Evolutionary conservation across 2,113 vertebrate species (phyloP), one percentile per base, ranked within the genome.

Genomic region (Mustela lutreola): DNA sequence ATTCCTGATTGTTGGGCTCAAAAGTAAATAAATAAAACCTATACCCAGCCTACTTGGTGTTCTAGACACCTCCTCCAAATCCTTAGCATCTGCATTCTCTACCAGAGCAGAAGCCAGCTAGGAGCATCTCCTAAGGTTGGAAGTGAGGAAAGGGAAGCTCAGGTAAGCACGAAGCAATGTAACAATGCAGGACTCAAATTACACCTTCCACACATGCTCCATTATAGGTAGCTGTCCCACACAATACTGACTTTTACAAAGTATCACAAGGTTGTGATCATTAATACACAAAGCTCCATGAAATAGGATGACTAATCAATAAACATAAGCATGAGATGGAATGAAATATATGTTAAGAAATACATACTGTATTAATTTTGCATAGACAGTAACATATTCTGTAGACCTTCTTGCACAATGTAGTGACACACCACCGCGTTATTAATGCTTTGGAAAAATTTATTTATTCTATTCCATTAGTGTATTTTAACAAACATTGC

Each of bases 391-490:
- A 95, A 94, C 93, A 80, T 91, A 97, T 95, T 96, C 95, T 19
- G 28, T 63, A 89, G 93, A 80, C 93, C 94, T 93, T 95, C 93
- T 83, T 95, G 89, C 39, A 91, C 88, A 84, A 89, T 42, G 58
- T 70, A 83, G 92, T 95, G 92, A 96, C 85, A 97, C n/a, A 89
- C 62, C 75, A 81, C 89, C 89, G 86, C 1, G 36, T 98, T 98
- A 97, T 97, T 98, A 97, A 98, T 98, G 97, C 97, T 89, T 97
- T 81, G 98, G 98, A 98, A 98, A 98, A 98, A 98, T 97, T 98
- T 98, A 99, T 99, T 99, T 99, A 98, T 98, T 98, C 97, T 98
- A 98, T 99, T 98, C 98, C 98, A 99, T 99, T 99, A 99, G 98
- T 26, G 94, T 98, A 98, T 98, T 99, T 99, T 99, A 99, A 99